Conservation (phyloP, 2,113 vertebrate species). For the Anarrhichthys ocellatus region DNA sequence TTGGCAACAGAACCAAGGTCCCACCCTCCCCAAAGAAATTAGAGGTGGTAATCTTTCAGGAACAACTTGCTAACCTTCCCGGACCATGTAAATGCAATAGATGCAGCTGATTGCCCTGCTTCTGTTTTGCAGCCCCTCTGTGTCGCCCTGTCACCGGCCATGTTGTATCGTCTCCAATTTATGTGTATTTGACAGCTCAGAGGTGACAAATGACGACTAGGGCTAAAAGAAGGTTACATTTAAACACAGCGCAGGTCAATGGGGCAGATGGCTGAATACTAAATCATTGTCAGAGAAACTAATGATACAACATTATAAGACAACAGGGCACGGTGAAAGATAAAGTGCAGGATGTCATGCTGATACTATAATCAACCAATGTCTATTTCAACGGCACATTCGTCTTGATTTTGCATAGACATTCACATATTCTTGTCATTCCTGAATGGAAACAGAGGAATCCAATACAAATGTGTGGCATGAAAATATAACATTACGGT, state of each 20-base stretch:
- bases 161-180: slow-evolving; percentile 81
- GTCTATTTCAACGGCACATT: slow-evolving; percentile 78
- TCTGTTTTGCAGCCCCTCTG: slow-evolving; percentile 73
- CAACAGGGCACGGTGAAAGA: slow-evolving; percentile 80
- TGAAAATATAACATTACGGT: slow-evolving; percentile 42
- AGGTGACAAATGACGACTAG: slow-evolving; percentile 82
- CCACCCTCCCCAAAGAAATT: slow-evolving; percentile 88
- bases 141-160: slow-evolving; percentile 65
- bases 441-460: slow-evolving; percentile 72
- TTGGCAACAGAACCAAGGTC: slow-evolving; percentile 83
- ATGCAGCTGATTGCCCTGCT: slow-evolving; percentile 75
- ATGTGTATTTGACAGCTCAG: slow-evolving; percentile 78
- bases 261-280: slow-evolving; percentile 82
- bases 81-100: slow-evolving; percentile 83
- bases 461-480: slow-evolving; percentile 68
- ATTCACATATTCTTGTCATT: slow-evolving; percentile 74
- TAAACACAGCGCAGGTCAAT: slow-evolving; percentile 84
- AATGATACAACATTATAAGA: slow-evolving; percentile 87
- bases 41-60: slow-evolving; percentile 86
- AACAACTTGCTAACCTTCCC: slow-evolving; percentile 82
- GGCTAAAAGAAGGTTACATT: slow-evolving; percentile 85
- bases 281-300: slow-evolving; percentile 88
- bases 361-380: slow-evolving; percentile 77
- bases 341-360: slow-evolving; percentile 78
- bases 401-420: slow-evolving; percentile 87